Conservation (phyloP, 2,797 vertebrate genomes). For the Tachyglossus aculeatus region DNA sequence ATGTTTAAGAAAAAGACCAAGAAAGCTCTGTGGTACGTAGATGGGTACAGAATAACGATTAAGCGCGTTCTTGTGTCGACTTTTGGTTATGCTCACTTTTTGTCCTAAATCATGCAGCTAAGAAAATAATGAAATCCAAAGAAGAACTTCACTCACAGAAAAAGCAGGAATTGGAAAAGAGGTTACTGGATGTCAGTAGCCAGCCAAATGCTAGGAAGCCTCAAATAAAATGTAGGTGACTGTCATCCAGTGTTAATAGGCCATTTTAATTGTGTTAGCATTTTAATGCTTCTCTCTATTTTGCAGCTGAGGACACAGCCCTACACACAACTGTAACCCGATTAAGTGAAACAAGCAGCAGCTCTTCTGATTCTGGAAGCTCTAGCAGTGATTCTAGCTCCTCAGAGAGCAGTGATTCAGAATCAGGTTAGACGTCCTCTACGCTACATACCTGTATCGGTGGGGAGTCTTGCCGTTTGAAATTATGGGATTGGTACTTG, state of each 20-base stretch:
- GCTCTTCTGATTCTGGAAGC: slow-evolving; percentile 51
- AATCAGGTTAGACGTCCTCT: slow-evolving; percentile 81
- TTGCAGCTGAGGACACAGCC: slow-evolving; percentile 63
- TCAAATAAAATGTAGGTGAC: slow-evolving; percentile 71
- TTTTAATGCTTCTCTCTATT: slow-evolving; percentile 10
- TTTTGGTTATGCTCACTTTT: slow-evolving; percentile 12
- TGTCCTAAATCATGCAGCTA: slow-evolving; percentile 68
- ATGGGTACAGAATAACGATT: background rate
- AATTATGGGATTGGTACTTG: background rate
- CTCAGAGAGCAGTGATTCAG: slow-evolving; percentile 82
- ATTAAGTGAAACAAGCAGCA: slow-evolving; percentile 78
- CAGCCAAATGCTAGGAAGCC: slow-evolving; percentile 69
- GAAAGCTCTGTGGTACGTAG: slow-evolving; percentile 75
- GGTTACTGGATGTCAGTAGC: slow-evolving; percentile 62
- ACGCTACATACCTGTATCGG: slow-evolving; percentile 6
- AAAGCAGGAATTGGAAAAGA: slow-evolving; percentile 70
- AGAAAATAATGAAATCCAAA: slow-evolving; percentile 69
- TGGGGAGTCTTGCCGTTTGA: slow-evolving; percentile 7
- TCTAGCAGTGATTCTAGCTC: slow-evolving; percentile 72
- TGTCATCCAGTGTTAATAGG: slow-evolving; percentile 6
- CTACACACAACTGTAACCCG: slow-evolving; percentile 48
- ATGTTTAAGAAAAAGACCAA: slow-evolving; percentile 79
- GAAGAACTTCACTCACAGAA: slow-evolving; percentile 66
- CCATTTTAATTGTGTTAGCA: background rate
- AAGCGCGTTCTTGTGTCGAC: background rate